These are phyloP conservation scores for Pelvicachromis taeniatus DNA, from an alignment of 2,113 vertebrate genomes.

Conservation along the genomic window DNA sequence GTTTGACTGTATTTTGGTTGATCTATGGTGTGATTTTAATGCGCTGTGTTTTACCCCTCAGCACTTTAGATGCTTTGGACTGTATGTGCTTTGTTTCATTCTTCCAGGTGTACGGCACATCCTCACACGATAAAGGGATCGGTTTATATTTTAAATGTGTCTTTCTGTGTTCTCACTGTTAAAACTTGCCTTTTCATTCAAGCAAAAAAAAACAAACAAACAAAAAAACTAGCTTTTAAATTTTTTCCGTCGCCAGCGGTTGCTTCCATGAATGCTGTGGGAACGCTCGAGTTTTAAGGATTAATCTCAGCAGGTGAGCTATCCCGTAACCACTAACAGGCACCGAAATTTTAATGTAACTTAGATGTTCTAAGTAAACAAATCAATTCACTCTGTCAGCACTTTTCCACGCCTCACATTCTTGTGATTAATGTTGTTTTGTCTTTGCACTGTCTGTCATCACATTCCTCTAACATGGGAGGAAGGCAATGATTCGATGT, in stretches of 20 bases:
- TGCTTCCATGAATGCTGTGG: neutral
- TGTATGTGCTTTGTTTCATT: constrained; percentile 19
- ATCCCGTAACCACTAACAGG: neutral
- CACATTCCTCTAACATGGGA: neutral
- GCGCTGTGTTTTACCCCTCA: constrained; percentile 25
- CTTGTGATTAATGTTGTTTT: neutral
- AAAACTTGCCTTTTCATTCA: constrained; percentile 21
- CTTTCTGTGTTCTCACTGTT: neutral
- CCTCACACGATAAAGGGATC: constrained; percentile 43
- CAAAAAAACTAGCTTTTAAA: neutral
- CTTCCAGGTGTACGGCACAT: constrained; percentile 7
- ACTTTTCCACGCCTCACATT: neutral
- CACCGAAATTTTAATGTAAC: neutral
- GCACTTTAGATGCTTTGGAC: constrained; percentile 43
- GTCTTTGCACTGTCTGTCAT: neutral
- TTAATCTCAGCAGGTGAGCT: neutral
- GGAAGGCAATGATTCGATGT: neutral
- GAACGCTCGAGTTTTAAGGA: neutral
- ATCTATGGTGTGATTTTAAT: constrained; percentile 39
- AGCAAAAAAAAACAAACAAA: neutral
- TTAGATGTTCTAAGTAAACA: neutral
- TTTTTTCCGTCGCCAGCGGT: neutral
- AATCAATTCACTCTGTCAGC: neutral
- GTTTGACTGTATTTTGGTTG: constrained; percentile 6
- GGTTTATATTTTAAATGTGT: constrained; percentile 21